Evolutionary conservation across 2,113 vertebrate species (phyloP).

Genomic region (Heteronetta atricapilla): DNA sequence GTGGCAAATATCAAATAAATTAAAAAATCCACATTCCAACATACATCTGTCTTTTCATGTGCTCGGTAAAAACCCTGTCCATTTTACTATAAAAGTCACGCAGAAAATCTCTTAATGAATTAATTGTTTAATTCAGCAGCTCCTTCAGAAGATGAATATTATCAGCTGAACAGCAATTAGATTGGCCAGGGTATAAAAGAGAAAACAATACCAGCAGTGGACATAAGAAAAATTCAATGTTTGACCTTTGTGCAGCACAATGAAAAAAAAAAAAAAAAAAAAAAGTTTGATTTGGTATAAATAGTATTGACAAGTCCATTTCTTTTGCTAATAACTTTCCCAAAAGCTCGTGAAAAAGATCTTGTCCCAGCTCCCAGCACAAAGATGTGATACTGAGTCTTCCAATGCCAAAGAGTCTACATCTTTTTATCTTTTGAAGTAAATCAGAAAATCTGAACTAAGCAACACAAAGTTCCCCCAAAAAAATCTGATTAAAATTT

Average conservation of each 20-base stretch:
- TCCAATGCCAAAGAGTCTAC: background rate
- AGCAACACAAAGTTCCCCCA: background rate
- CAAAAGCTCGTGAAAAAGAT: background rate
- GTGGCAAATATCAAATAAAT: background rate
- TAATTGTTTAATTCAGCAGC: background rate
- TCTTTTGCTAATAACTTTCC: background rate
- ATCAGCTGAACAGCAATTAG: background rate
- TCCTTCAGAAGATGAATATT: background rate
- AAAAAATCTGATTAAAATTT: background rate
- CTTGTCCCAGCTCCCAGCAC: background rate
- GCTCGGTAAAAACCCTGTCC: background rate
- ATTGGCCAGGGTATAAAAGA: background rate
- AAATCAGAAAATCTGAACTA: background rate
- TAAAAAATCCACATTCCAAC: accelerated
- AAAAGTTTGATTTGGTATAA: background rate
- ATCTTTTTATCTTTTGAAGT: background rate
- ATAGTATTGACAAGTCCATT: background rate
- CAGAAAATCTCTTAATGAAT: background rate
- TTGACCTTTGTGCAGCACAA: accelerated
- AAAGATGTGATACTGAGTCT: background rate
- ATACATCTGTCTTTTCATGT: background rate
- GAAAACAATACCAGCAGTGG: background rate
- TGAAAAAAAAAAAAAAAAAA: background rate
- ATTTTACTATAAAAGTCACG: background rate
- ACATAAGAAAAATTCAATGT: background rate